Evolutionary conservation across 2,888 invertebrate genomes (phyloP).

Genomic region (Chirona hameri): DNA sequence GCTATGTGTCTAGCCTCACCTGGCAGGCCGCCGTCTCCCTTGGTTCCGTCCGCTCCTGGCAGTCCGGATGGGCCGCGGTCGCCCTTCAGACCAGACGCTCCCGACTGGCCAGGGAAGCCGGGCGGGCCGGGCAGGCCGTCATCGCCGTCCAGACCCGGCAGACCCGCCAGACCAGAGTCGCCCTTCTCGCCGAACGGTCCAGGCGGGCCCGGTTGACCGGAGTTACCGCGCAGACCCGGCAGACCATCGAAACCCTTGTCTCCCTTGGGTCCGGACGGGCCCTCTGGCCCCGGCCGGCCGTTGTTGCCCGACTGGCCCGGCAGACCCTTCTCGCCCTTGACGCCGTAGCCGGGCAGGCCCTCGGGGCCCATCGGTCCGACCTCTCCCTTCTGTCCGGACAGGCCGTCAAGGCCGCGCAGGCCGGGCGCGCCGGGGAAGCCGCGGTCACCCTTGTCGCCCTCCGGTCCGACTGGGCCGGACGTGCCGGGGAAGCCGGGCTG

Average conservation of each 20-base stretch:
- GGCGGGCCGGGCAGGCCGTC: constrained; percentile 45
- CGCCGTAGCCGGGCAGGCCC: constrained; percentile 39
- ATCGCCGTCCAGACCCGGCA: constrained; percentile 44
- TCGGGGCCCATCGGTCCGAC: constrained; percentile 37
- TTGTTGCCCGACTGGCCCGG: constrained; percentile 57
- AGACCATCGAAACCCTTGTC: constrained; percentile 52
- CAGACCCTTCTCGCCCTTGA: constrained; percentile 51
- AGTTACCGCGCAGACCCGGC: constrained; percentile 40
- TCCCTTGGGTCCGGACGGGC: constrained; percentile 70
- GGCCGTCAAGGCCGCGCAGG: constrained; percentile 41
- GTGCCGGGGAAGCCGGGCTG: constrained; percentile 52
- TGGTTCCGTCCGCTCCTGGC: constrained; percentile 40
- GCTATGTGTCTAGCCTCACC: constrained; percentile 39
- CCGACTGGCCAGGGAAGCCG: constrained; percentile 39
- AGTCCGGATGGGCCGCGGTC: constrained; percentile 43
- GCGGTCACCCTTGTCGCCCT: constrained; percentile 63
- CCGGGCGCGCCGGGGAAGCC: constrained; percentile 61
- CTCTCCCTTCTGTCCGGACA: constrained; percentile 37
- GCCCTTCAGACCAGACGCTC: constrained; percentile 42
- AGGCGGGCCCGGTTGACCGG: constrained; percentile 39
- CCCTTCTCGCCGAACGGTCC: constrained; percentile 59
- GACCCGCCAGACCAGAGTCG: constrained; percentile 48
- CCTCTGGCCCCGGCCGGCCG: constrained; percentile 68
- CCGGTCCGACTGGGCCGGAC: constrained; percentile 59
- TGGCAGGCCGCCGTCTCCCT: constrained; percentile 40